A percentile compares a stretch with the other conserved stretches of the same genome.
Conservation (phyloP, 2,888 invertebrate species). For the Selenia dentaria region DNA sequence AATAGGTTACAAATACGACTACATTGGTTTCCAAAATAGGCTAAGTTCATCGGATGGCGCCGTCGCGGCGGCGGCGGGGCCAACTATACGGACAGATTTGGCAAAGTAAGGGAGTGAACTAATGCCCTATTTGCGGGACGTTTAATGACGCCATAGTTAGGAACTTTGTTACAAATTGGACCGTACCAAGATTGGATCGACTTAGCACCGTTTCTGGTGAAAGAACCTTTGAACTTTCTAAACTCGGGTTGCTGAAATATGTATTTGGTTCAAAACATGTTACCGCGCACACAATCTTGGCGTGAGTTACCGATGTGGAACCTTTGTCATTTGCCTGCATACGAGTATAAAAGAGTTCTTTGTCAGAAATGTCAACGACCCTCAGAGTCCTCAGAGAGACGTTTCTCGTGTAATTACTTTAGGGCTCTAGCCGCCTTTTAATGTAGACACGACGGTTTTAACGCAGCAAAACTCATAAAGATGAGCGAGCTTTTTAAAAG, state of each 20-base stretch:
- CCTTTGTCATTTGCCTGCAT: constrained; percentile 17
- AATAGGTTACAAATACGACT: constrained; percentile 46
- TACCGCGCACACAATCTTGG: constrained; percentile 14
- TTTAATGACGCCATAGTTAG: constrained; percentile 46
- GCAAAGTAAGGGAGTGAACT: constrained; percentile 46
- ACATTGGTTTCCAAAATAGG: constrained; percentile 48
- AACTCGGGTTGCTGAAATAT: constrained; percentile 21
- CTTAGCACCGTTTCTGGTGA: constrained; percentile 20
- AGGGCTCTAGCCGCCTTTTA: constrained; percentile 44
- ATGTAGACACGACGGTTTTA: constrained; percentile 46
- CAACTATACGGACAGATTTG: constrained; percentile 44
- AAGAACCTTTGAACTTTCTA: constrained; percentile 26
- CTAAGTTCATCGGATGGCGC: constrained; percentile 43
- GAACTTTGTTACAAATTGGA: constrained; percentile 36
- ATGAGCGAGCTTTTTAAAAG: constrained; percentile 29
- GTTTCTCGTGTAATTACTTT: constrained; percentile 52
- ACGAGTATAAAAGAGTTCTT: constrained; percentile 20
- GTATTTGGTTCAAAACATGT: constrained; percentile 7
- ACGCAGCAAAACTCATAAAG: constrained; percentile 40
- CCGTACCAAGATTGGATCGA: constrained; percentile 24
- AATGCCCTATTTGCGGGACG: constrained; percentile 49
- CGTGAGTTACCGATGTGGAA: constrained; percentile 16
- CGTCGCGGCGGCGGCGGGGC: constrained; percentile 34
- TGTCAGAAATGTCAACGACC: constrained; percentile 33
- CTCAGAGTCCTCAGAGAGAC: constrained; percentile 29